phyloP scores from a whole-genome alignment of 1,140 invertebrate genomes.

The Patella vulgata region DNA sequence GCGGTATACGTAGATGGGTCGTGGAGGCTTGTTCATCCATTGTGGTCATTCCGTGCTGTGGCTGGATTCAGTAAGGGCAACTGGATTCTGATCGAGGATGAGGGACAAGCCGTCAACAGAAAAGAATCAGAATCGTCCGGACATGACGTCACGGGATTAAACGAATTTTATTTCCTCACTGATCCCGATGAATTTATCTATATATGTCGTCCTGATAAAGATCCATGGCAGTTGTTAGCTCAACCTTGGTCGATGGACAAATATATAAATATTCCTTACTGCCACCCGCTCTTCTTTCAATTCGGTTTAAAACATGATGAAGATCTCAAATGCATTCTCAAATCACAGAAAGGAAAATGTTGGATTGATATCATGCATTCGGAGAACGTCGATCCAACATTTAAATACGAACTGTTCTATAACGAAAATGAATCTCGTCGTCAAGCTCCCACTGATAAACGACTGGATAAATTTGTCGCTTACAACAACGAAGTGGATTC shows the following conservation, averaged over 20 bases:
- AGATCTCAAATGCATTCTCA: slow-evolving; percentile 19
- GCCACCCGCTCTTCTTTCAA: slow-evolving; percentile 28
- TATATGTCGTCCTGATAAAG: slow-evolving; percentile 35
- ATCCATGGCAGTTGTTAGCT: slow-evolving; percentile 47
- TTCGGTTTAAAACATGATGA: slow-evolving; percentile 22
- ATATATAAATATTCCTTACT: slow-evolving; percentile 32
- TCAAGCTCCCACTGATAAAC: slow-evolving; percentile 3
- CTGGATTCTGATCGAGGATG: slow-evolving; percentile 24
- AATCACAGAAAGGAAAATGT: not conserved
- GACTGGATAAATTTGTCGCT: slow-evolving; percentile 13
- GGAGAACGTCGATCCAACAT: not conserved
- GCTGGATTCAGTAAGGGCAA: slow-evolving; percentile 28
- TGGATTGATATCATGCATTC: not conserved
- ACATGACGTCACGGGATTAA: slow-evolving; percentile 10
- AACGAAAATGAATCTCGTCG: slow-evolving; percentile 15
- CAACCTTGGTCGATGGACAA: slow-evolving; percentile 33
- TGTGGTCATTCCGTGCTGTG: slow-evolving; percentile 30
- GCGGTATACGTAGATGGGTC: slow-evolving; percentile 37
- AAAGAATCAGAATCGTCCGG: slow-evolving; percentile 19
- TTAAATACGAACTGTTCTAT: slow-evolving; percentile 19
- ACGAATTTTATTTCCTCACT: slow-evolving; percentile 56
- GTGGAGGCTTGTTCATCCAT: slow-evolving; percentile 39
- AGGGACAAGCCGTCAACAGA: slow-evolving; percentile 11
- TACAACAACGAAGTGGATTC: slow-evolving; percentile 14
- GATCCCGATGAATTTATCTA: slow-evolving; percentile 47